These are phyloP conservation scores for Gulo gulo DNA, from an alignment of 2,113 vertebrate species.

Conservation along the genomic window DNA sequence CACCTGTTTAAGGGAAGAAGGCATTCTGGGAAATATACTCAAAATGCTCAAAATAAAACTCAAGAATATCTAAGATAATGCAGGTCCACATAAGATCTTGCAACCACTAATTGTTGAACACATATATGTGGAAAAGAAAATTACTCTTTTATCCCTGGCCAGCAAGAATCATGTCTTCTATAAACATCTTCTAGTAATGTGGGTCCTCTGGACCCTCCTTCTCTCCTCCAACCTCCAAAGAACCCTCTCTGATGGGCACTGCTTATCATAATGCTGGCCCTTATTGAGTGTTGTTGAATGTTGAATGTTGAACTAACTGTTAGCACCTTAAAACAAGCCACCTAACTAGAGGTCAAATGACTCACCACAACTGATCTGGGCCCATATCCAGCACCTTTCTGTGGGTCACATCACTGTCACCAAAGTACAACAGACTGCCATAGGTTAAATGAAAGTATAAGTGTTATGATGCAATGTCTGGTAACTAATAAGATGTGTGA, in stretches of 20 bases:
- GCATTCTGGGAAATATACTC: background rate
- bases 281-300: background rate
- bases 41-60: background rate
- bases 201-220: background rate
- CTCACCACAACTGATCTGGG: no score
- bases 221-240: background rate
- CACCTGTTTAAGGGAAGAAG: background rate
- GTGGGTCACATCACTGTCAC: no score
- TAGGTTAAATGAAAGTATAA: background rate
- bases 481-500: background rate
- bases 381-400: no score
- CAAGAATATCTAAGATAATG: background rate
- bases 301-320: background rate
- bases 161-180: background rate
- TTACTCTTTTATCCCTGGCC: background rate
- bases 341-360: no score
- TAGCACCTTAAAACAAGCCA: no score
- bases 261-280: background rate
- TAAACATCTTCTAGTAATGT: background rate
- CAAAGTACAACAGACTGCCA: no score
- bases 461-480: constrained; percentile 3
- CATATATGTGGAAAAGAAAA: background rate
- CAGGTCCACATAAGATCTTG: background rate
- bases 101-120: background rate
- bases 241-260: background rate